Base-by-base conservation (phyloP, 2,113 vertebrate species). In the Corythoichthys haematopterus region DNA sequence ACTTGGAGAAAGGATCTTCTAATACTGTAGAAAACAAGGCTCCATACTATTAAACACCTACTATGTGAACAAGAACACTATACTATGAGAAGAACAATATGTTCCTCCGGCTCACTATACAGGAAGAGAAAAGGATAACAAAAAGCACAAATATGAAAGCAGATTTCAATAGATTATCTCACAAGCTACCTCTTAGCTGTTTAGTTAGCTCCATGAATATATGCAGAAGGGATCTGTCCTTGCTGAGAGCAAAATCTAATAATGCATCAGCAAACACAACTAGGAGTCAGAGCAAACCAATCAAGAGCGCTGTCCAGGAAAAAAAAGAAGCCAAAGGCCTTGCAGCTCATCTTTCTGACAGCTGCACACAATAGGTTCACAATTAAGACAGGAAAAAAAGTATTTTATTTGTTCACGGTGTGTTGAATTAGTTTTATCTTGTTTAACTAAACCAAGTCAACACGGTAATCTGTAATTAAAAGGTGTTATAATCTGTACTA, bases 231-330 rank as follows among this genome's bases (percentile, higher is more conserved):
- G 79, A 75, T 87, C 76, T 78, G 88, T 88, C 85, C 88, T 87
- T 84, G 81, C 89, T 87, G 80, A 84, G 80, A 89, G 84, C 80
- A 74, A 85, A 89, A 88, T 90, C 83, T 84, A 88, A 88, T 89
- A 88, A 91, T 83, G 77, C 84, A 80, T 82, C 82, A 74, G 81
- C 83, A 91, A 87, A 90, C 83, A 89, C 77, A 87, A 78, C 84
- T 79, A 81, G 85, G 80, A 75, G 74, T 82, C 74, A 84, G 67
- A 87, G 83, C 82, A 88, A 90, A 86, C 85, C 81, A 77, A 82
- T 77, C 68, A 65, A 71, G 68, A 67, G 80, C 76, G 72, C 64
- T 78, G 83, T 74, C 80, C 75, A 80, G 20, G 20, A 43, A 74
- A 78, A 80, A 85, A 76, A 76, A 12, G 15, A 82, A 83, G 79